Conservation (phyloP, 2,797 vertebrate genomes). For the Hippoglossus hippoglossus region DNA sequence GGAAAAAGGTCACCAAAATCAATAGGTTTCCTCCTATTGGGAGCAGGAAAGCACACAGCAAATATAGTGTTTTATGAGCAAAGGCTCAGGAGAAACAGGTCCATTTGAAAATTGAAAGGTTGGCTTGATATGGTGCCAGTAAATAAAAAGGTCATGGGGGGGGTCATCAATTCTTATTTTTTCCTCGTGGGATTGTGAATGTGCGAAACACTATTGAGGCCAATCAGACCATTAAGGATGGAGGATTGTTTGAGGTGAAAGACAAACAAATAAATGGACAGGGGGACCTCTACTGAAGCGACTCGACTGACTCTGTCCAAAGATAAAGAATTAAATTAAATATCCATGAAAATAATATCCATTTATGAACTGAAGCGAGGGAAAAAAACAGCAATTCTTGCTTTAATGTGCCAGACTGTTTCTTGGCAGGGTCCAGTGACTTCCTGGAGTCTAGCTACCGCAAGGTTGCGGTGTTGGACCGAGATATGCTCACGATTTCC, state of each 20-base stretch:
- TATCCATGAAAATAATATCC: background rate
- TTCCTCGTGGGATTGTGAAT: background rate
- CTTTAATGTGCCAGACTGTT: background rate
- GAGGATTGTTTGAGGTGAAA: background rate
- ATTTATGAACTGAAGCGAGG: background rate
- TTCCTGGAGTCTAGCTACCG: slow-evolving; percentile 6
- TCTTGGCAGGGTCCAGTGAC: background rate
- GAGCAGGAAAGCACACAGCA: slow-evolving; percentile 20
- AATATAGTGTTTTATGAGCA: slow-evolving; percentile 37
- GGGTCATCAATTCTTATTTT: slow-evolving; percentile 6
- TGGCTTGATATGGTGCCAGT: slow-evolving; percentile 21
- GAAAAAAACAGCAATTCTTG: background rate
- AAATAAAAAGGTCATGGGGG: slow-evolving; percentile 17
- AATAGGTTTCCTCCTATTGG: slow-evolving; percentile 28
- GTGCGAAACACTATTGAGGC: background rate
- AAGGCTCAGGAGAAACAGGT: slow-evolving; percentile 24
- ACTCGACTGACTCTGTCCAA: background rate
- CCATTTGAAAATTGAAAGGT: slow-evolving; percentile 29
- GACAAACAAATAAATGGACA: background rate
- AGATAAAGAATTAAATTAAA: background rate
- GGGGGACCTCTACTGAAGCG: background rate
- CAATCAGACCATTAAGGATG: slow-evolving; percentile 5
- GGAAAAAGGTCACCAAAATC: slow-evolving; percentile 32
- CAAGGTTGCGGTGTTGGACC: slow-evolving; percentile 1
- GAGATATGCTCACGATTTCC: background rate